phyloP scores from a whole-genome alignment of 1,140 invertebrate genomes.

The Trialeurodes vaporariorum region DNA sequence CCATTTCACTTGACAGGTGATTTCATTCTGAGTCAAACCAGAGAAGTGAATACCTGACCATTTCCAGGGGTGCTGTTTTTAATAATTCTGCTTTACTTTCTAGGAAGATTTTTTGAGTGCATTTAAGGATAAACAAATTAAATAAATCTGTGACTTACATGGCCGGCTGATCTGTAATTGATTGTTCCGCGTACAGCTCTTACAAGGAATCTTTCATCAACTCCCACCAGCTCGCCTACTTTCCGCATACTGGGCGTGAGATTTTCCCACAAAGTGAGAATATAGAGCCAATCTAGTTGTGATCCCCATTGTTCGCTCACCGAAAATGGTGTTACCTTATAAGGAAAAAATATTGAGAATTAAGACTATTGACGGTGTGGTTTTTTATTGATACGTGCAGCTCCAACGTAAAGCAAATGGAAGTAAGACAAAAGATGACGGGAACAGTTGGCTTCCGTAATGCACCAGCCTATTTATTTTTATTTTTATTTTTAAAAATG shows the following conservation, averaged over 20 bases:
- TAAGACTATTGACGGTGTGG: too few species aligned
- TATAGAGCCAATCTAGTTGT: slow-evolving; percentile 79
- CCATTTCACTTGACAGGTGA: too few species aligned
- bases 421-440: too few species aligned
- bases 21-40: too few species aligned
- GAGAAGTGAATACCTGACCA: too few species aligned
- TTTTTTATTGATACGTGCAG: too few species aligned
- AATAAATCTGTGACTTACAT: slow-evolving; percentile 33
- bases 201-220: slow-evolving; percentile 79
- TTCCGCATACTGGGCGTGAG: slow-evolving; percentile 64
- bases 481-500: too few species aligned
- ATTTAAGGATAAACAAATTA: too few species aligned
- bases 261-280: slow-evolving; percentile 70
- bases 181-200: slow-evolving; percentile 58
- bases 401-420: too few species aligned
- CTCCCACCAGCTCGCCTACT: slow-evolving; percentile 82
- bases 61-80: too few species aligned
- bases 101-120: neutral
- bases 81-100: neutral
- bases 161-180: slow-evolving; percentile 37
- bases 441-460: too few species aligned
- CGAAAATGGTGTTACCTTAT: slow-evolving; percentile 63
- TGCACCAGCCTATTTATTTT: too few species aligned
- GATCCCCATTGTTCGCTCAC: slow-evolving; percentile 56
- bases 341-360: slow-evolving; percentile 16